Evolutionary conservation across 2,888 invertebrate genomes (phyloP).

Genomic region (Eugnorisma glareosa): DNA sequence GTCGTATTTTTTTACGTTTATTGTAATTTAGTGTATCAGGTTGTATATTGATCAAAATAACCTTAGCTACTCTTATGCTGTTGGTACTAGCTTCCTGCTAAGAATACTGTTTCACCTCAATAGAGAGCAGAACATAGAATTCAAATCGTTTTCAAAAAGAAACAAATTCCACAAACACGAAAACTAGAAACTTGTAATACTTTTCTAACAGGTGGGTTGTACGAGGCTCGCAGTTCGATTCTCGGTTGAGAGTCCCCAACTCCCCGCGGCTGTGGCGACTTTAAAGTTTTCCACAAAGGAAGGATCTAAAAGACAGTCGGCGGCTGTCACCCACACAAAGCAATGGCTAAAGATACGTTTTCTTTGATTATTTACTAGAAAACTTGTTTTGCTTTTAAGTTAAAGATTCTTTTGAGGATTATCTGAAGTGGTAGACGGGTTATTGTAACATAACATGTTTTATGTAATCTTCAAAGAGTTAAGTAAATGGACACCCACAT

Average conservation of each 20-base stretch:
- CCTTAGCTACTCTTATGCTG: no score
- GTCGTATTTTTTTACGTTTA: no score
- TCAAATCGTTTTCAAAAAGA: slow-evolving; percentile 21
- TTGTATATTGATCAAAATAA: no score
- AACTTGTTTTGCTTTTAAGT: slow-evolving; percentile 11
- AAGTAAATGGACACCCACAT: not conserved
- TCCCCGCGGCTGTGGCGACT: slow-evolving; percentile 36
- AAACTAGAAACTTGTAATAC: slow-evolving; percentile 43
- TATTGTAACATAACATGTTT: not conserved
- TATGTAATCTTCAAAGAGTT: not conserved
- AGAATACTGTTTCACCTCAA: not conserved
- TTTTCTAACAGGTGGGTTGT: slow-evolving; percentile 54
- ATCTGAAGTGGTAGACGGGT: not conserved
- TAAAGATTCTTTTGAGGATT: slow-evolving; percentile 2
- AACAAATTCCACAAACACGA: slow-evolving; percentile 22
- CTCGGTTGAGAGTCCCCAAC: slow-evolving; percentile 25
- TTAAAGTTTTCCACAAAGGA: slow-evolving; percentile 59
- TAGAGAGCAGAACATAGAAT: not conserved
- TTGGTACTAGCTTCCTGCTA: not conserved
- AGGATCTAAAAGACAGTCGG: slow-evolving; percentile 54
- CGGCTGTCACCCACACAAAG: slow-evolving; percentile 48
- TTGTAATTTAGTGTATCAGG: no score
- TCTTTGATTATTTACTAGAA: slow-evolving; percentile 29
- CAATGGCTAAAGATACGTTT: slow-evolving; percentile 31
- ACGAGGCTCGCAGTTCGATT: slow-evolving; percentile 41